Evolutionary conservation across 2,797 vertebrate genomes (phyloP), one percentile per base, ranked within the genome.

Genomic region (Darevskia nairensis): DNA sequence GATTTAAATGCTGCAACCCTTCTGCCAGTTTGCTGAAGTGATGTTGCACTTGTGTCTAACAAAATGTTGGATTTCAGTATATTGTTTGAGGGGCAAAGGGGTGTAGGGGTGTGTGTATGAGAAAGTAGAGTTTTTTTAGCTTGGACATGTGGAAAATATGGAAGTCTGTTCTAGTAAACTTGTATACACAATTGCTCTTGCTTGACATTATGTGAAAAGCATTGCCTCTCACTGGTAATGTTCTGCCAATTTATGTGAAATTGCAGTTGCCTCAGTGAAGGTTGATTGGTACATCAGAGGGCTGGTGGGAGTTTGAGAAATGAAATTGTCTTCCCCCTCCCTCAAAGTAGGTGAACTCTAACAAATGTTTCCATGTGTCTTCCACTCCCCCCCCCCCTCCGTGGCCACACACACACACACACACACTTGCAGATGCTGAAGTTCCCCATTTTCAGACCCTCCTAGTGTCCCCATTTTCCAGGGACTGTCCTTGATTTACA

Each of bases 201-300:
- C 61, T 77, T 88, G 80, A 77, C 68, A 82, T 68, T 83, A 46
- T 82, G 66, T 3, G 59, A 82, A 82, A 77, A 88, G 77, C 35
- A 72, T 55, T 77, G 80, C 74, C n/a, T 88, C 82, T 68, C n/a
- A 1, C 55, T 68, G n/a, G 61, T 21, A 35, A 55, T 27, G 13
- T 82, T 75, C 79, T 82, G 39, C 77, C 79, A 87, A 74, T 87
- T 87, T 83, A 66, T 83, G 74, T 69, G 41, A 88, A 83, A 88
- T 88, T 88, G 80, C 72, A 13, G 72, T 66, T 87, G 71, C 59
- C 46, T 82, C 86, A 50, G 39, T 80, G 35, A 74, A 35, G 79
- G 71, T 66, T 66, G 59, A 27, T 35, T 76, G 80, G 80, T 76
- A 66, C 59, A 44, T 76, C 17, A 3, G 39, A 87, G 21, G 71